Evolutionary conservation across 2,797 vertebrate species (phyloP).

Genomic region (Leuciscus waleckii): DNA sequence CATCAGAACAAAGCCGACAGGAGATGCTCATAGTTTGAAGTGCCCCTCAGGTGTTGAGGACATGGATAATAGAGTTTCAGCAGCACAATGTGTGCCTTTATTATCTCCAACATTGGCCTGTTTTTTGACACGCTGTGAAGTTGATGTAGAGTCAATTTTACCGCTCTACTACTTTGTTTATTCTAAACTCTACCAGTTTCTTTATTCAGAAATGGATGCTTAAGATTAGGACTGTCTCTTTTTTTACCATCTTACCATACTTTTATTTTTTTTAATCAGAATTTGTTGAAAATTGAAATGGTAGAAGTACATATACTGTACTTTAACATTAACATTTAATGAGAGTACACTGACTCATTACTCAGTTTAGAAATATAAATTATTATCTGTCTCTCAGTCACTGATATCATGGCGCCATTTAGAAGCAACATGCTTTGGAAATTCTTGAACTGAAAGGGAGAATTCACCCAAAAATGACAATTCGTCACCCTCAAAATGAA

Average conservation of each 20-base stretch:
- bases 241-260: not conserved
- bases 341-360: not conserved
- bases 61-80: conserved; percentile 50
- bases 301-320: not conserved
- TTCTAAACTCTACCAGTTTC: not conserved
- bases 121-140: conserved; percentile 1
- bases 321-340: not conserved
- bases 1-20: not conserved
- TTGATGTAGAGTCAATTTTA: not conserved
- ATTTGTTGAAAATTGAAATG: not conserved
- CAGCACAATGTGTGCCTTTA: conserved; percentile 70
- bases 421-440: not conserved
- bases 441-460: not conserved
- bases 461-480: not conserved
- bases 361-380: not conserved
- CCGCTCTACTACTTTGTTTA: not conserved
- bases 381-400: conserved; percentile 4
- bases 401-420: not conserved
- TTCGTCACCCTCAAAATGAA: not conserved
- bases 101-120: conserved; percentile 47
- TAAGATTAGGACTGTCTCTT: not conserved
- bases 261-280: not conserved
- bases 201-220: not conserved
- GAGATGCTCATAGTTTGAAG: not conserved
- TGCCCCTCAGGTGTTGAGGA: conserved; percentile 23